Percentiles rank a stretch among this genome's conserved stretches.
These are phyloP conservation scores for Diachasma alloeum DNA, from an alignment of 1,140 invertebrate genomes.

Conservation along the genomic window DNA sequence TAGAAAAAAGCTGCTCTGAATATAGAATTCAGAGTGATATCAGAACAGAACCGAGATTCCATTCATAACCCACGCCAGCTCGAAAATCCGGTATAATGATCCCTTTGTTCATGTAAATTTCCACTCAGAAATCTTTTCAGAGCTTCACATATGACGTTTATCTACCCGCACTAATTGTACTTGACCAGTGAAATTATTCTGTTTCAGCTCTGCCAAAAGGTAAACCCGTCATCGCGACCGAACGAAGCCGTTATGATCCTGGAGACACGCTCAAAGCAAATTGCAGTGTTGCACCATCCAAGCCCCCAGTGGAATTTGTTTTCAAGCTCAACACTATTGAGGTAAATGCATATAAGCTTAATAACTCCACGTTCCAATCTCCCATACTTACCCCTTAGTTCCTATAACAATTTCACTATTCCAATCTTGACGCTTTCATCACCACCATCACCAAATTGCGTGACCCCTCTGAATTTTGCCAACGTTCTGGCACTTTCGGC, in stretches of 20 bases:
- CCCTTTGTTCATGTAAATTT: background rate
- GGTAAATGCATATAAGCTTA: conserved; percentile 66
- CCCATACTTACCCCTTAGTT: background rate
- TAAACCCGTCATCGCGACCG: conserved; percentile 63
- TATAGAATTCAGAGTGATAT: no score
- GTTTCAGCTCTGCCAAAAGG: conserved; percentile 58
- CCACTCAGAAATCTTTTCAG: background rate
- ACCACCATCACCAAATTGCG: background rate
- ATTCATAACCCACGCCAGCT: no score
- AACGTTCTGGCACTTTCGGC: background rate
- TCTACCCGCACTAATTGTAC: background rate
- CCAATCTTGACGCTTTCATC: background rate
- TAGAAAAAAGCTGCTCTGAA: no score
- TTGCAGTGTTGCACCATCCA: conserved; percentile 78
- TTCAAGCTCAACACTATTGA: conserved; percentile 78
- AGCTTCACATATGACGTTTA: no score
- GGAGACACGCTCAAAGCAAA: conserved; percentile 80
- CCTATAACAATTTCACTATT: background rate
- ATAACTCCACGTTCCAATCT: background rate
- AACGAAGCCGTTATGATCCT: conserved; percentile 74
- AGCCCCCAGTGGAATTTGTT: conserved; percentile 72
- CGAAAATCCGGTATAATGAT: background rate
- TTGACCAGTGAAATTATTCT: conserved; percentile 31
- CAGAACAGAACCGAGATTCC: no score
- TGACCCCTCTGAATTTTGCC: background rate